A percentile compares a stretch with the other conserved stretches of the same genome.
phyloP scores from a whole-genome alignment of 2,888 invertebrate genomes.

The Metallyticus violacea region DNA sequence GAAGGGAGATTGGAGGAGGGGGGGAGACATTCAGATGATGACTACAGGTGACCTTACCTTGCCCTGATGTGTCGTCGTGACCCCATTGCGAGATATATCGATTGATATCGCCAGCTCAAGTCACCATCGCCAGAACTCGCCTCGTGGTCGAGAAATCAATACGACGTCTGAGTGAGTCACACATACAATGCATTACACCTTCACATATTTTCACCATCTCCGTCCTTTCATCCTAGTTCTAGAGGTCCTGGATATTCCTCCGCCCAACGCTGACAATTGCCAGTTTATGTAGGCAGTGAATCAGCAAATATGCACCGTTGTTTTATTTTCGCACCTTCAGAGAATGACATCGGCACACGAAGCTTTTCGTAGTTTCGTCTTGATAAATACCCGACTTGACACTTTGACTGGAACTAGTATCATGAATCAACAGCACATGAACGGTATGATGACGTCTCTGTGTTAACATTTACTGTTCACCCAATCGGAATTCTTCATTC shows the following conservation, averaged over 20 bases:
- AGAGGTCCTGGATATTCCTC: neutral
- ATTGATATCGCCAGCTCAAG: neutral
- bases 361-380: too few relatives aligned
- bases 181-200: neutral
- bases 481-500: too few relatives aligned
- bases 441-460: too few relatives aligned
- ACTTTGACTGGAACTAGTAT: too few relatives aligned
- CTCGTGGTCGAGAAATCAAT: neutral
- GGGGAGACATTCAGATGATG: neutral
- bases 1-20: neutral
- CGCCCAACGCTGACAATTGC: neutral
- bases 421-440: too few relatives aligned
- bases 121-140: neutral
- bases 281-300: neutral
- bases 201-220: neutral
- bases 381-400: too few relatives aligned
- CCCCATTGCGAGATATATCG: slow-evolving; percentile 2
- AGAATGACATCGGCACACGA: too few relatives aligned
- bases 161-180: neutral
- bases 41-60: neutral
- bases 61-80: neutral
- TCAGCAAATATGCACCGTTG: neutral
- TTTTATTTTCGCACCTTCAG: neutral
- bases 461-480: too few relatives aligned
- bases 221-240: neutral